Percentiles rank a stretch among this genome's conserved stretches.
Conservation (phyloP, 2,888 invertebrate species). For the Drosophila fulvimacula region DNA sequence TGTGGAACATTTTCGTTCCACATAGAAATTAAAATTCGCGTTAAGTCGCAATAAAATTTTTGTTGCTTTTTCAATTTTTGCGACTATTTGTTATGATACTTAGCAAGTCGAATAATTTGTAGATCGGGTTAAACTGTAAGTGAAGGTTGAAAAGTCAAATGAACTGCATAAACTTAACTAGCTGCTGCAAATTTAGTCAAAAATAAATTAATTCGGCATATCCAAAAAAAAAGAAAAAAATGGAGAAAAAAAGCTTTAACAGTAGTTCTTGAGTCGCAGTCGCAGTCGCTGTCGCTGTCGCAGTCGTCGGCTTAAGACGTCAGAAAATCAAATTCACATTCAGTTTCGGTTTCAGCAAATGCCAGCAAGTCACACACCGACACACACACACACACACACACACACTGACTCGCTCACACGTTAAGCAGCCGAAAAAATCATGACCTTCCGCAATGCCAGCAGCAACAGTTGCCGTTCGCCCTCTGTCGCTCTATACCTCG, state of each 20-base stretch:
- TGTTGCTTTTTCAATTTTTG: not conserved
- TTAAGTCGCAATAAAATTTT: conserved; percentile 1
- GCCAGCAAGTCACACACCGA: conserved; percentile 45
- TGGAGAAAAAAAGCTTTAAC: conserved; percentile 21
- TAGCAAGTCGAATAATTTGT: conserved; percentile 1
- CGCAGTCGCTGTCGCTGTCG: not conserved
- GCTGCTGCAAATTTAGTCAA: conserved; percentile 1
- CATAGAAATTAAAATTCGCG: too few species aligned
- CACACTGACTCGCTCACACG: conserved; percentile 22
- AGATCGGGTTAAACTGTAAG: conserved; percentile 7
- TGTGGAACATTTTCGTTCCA: too few species aligned
- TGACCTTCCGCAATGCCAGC: conserved; percentile 84
- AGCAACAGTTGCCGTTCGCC: conserved; percentile 49
- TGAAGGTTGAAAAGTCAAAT: not conserved
- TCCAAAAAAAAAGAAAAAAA: too few species aligned
- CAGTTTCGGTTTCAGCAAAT: conserved; percentile 52
- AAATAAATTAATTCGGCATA: not conserved
- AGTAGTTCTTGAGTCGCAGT: conserved; percentile 20
- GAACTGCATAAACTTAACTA: conserved; percentile 3
- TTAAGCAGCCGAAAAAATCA: conserved; percentile 74
- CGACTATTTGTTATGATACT: conserved; percentile 1
- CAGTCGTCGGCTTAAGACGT: conserved; percentile 15
- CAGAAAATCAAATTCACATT: conserved; percentile 61
- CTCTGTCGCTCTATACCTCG: conserved; percentile 38
- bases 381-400: conserved; percentile 13